Conservation (phyloP, 1,140 invertebrate genomes). For the Cyclina sinensis region DNA sequence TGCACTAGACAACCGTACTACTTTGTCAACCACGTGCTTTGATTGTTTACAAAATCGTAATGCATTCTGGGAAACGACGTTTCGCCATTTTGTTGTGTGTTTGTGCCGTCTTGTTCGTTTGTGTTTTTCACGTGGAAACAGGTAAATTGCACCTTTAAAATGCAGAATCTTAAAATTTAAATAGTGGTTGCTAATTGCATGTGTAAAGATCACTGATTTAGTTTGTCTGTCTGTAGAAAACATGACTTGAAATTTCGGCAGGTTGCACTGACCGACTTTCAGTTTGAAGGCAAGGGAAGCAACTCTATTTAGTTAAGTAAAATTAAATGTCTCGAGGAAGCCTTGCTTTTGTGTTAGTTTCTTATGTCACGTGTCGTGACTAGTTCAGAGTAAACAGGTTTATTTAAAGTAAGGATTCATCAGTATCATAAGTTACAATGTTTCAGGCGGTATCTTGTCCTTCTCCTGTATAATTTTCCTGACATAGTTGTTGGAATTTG, state of each 20-base stretch:
- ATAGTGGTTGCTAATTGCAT: neutral
- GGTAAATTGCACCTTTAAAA: conserved; percentile 56
- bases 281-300: conserved; percentile 19
- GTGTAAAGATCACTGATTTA: neutral
- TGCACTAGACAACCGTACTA: neutral
- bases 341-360: too few species aligned
- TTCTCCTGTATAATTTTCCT: too few species aligned
- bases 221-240: neutral
- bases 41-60: conserved; percentile 60
- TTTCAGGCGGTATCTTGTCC: too few species aligned
- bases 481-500: too few species aligned
- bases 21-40: conserved; percentile 46
- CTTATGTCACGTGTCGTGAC: too few species aligned
- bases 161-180: neutral
- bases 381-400: too few species aligned
- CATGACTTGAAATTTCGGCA: neutral
- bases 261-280: conserved; percentile 48
- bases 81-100: conserved; percentile 79
- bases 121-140: conserved; percentile 78
- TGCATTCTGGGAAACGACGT: conserved; percentile 71
- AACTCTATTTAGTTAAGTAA: too few species aligned
- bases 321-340: too few species aligned
- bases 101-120: conserved; percentile 79
- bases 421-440: too few species aligned
- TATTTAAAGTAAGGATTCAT: too few species aligned